Conservation (phyloP, 1,140 invertebrate species). For the Bombus sibiricus region DNA sequence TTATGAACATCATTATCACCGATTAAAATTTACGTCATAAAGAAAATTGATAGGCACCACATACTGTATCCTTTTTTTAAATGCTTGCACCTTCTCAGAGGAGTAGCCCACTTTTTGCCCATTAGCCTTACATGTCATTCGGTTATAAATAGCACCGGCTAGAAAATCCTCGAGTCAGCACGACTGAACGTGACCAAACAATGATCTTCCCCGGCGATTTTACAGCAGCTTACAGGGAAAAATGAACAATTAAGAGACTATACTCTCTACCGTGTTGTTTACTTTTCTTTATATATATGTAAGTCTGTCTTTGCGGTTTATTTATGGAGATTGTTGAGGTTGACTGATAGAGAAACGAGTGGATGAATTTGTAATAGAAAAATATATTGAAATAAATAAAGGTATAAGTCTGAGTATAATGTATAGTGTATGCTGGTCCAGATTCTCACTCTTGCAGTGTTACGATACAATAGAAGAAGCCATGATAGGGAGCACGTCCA, state of each 20-base stretch:
- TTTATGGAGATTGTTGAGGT: too few species aligned
- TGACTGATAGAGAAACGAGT: too few species aligned
- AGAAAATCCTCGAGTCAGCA: constrained; percentile 67
- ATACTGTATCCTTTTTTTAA: constrained; percentile 23
- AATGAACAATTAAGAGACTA: constrained; percentile 62
- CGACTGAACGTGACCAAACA: constrained; percentile 76
- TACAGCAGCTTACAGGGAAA: constrained; percentile 39
- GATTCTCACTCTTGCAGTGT: too few species aligned
- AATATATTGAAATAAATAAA: too few species aligned
- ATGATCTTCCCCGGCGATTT: constrained; percentile 69
- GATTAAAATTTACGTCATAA: background rate
- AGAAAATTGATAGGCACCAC: background rate
- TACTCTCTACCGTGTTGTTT: background rate
- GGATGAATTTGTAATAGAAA: too few species aligned
- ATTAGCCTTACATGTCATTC: constrained; percentile 31
- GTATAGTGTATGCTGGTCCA: too few species aligned
- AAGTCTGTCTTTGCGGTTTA: background rate
- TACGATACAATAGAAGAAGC: too few species aligned
- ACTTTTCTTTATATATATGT: constrained; percentile 6
- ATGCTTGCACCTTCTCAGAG: background rate
- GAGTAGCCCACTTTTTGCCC: constrained; percentile 19
- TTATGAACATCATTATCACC: background rate
- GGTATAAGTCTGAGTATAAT: too few species aligned
- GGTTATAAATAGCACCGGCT: constrained; percentile 61
- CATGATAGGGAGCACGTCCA: too few species aligned